A percentile compares a stretch with the other conserved stretches of the same genome.
Conservation (phyloP, 1,140 invertebrate species). For the Holotrichia oblita region DNA sequence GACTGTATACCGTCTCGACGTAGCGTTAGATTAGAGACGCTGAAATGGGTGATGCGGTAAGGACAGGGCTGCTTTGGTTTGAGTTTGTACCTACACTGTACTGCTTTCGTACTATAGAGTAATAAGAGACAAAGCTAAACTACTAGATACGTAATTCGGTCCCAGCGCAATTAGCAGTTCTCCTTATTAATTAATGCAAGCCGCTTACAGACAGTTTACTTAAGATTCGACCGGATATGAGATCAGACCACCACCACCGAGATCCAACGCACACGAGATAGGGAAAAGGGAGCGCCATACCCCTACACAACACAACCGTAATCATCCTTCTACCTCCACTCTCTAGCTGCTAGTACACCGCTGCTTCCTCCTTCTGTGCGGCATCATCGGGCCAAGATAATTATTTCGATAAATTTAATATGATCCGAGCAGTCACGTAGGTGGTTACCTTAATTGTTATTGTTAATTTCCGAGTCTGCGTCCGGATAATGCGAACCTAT, state of each 20-base stretch:
- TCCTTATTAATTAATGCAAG: slow-evolving; percentile 61
- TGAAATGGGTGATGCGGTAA: neutral
- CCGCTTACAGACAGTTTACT: slow-evolving; percentile 60
- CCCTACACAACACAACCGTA: neutral
- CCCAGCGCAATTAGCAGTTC: slow-evolving; percentile 60
- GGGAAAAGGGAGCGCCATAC: neutral
- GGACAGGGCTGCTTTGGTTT: neutral
- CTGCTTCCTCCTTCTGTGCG: slow-evolving; percentile 36
- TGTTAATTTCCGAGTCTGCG: slow-evolving; percentile 52
- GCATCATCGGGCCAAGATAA: slow-evolving; percentile 49
- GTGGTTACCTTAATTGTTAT: slow-evolving; percentile 57
- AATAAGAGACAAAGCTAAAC: slow-evolving; percentile 25
- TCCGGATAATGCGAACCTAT: slow-evolving; percentile 18
- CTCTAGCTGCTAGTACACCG: neutral
- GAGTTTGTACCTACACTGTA: neutral
- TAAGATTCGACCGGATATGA: slow-evolving; percentile 59
- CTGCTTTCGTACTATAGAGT: neutral
- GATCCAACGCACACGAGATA: slow-evolving; percentile 40
- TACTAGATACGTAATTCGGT: slow-evolving; percentile 44
- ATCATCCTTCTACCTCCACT: neutral
- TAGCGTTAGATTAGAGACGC: neutral
- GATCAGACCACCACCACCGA: slow-evolving; percentile 45
- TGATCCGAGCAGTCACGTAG: slow-evolving; percentile 53
- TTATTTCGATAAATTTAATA: slow-evolving; percentile 59
- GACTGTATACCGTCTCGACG: neutral